Base-by-base conservation (phyloP, 2,888 invertebrate genomes). In the Lepetodrilus schrolli region DNA sequence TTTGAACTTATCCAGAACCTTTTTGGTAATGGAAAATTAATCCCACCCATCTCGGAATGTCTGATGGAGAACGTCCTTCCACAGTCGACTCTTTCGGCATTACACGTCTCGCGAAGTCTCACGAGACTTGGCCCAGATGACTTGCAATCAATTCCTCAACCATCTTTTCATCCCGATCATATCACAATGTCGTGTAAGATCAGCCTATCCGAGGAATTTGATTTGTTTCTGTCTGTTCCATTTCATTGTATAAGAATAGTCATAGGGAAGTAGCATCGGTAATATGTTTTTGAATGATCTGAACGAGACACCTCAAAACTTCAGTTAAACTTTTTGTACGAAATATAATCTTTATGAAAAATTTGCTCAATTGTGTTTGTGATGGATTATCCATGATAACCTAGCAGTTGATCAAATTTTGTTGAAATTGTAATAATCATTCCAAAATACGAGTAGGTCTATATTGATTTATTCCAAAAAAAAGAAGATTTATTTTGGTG, bases 11-110 rank as follows among this genome's bases (percentile, higher is more conserved):
- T 30, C 30, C 34, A 7, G 5, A 58, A 58, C 58, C 58, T 58
- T 58, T 58, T 58, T 58, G 58, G 26, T 58, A 58, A 58, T 58
- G 58, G 58, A 58, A 58, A 58, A 23, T 58, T 58, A 58, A 58
- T 58, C 58, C n/a, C 30, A 58, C 34, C 58, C 17, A 17, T 58
- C 17, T 30, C 17, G 13, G 30, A 30, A 30, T 58, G 30, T 26
- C 30, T 26, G 34, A 34, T 58, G 58, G 34, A 30, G 34, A 17
- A 17, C 13, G 7, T n/a, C 10, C 51, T 51, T 8, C 30, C 58
- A 0, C 4, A 58, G 58, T 58, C 58, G 26, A 34, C 26, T 17
- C 43, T 43, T 13, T 43, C 17, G 13, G 43, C 17, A 58, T 58
- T 58, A 30, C 43, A 30, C 30, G 17, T 58, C 34, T 58, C 7